A percentile compares a stretch with the other conserved stretches of the same genome.
These are phyloP conservation scores for Lutraria lutraria DNA, from an alignment of 2,888 invertebrate genomes.

Conservation along the genomic window DNA sequence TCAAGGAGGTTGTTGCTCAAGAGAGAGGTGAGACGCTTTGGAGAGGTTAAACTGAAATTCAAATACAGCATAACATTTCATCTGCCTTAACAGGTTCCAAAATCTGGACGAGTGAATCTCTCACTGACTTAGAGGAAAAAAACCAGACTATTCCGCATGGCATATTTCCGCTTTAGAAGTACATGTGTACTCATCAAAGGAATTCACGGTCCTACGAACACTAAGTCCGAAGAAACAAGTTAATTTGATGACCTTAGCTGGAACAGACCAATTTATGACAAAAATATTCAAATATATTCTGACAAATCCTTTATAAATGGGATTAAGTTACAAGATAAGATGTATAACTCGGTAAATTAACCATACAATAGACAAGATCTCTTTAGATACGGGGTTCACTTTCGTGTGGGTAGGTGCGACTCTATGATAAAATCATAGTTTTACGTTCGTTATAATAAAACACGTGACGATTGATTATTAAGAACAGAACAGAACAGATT, in stretches of 20 bases:
- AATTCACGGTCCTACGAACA: slow-evolving; percentile 5
- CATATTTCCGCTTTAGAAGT: slow-evolving; percentile 5
- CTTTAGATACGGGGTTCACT: neutral
- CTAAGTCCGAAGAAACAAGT: neutral
- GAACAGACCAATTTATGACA: slow-evolving; percentile 41
- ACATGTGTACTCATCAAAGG: neutral
- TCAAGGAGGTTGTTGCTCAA: no score
- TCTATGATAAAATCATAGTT: neutral
- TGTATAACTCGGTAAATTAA: neutral
- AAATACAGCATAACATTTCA: no score
- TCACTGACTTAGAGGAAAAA: neutral
- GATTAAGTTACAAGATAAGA: neutral
- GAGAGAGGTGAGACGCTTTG: no score
- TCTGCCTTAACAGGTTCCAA: no score
- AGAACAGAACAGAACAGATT: neutral
- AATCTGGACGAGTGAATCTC: neutral
- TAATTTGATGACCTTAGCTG: slow-evolving; percentile 36
- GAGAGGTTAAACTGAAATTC: no score
- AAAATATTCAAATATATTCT: slow-evolving; percentile 36
- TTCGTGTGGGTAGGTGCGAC: neutral
- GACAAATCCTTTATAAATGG: neutral
- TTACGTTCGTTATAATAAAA: neutral
- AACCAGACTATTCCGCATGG: neutral
- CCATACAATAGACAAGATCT: neutral
- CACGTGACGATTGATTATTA: neutral